Evolutionary conservation across 2,888 invertebrate species (phyloP), one percentile per base, ranked within the genome.

Genomic region (Eudasyphora cyanicolor): DNA sequence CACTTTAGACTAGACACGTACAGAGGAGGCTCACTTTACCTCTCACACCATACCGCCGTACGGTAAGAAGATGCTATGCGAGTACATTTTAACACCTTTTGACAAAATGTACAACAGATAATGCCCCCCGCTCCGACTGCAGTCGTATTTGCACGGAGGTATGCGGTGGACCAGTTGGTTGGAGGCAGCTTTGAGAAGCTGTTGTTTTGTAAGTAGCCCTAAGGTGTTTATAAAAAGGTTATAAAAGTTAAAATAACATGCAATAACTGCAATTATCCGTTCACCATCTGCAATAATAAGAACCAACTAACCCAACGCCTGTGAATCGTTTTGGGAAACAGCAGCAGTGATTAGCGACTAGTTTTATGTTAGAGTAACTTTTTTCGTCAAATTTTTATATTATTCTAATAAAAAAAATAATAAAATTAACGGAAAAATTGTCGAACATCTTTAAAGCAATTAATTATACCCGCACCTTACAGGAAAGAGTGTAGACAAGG

Each of bases 11-110:
- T 51, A 74, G 54, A 54, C 42, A 79, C 54, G 64, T 54, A 79
- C 27, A 19, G 19, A 17, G 57, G 8, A 21, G 24, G n/a, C n/a
- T n/a, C 24, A 67, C 24, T 42, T 35, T 21, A 19, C 32, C 64
- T n/a, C n/a, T n/a, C n/a, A n/a, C n/a, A n/a, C 4, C 42, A 38
- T 42, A 2, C 42, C 19, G 24, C 10, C 27, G 27, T 45, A 45
- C 14, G 45, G 45, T n/a, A n/a, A 14, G 60, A 60, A 60, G 60
- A 29, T 60, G 42, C 42, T n/a, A 35, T 42, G 60, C 60, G 49
- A 24, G 60, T 78, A 57, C 32, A 79, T 74, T 74, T 79, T 74
- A 79, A 74, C 79, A 79, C 79, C 79, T 79, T 74, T 74, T 79
- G 79, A 79, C 79, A 79, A 79, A 79, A 74, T 71, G 73, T 73